Evolutionary conservation across 2,797 vertebrate genomes (phyloP).

Genomic region (Avahi laniger): DNA sequence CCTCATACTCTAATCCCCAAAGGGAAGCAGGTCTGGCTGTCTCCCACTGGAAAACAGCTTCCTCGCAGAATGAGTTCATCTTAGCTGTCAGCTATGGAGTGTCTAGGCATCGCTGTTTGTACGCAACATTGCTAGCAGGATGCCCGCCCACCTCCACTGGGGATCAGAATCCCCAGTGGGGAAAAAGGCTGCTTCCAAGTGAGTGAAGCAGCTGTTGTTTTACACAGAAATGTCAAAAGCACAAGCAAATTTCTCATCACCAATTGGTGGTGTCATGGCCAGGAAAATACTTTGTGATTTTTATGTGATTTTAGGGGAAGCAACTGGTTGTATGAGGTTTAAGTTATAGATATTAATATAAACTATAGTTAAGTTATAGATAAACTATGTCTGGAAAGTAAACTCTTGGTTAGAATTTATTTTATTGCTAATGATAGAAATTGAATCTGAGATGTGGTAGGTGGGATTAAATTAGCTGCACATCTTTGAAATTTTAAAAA

Average conservation of each 20-base stretch:
- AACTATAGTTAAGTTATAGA: neutral
- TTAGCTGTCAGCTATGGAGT: conserved; percentile 71
- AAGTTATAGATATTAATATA: neutral
- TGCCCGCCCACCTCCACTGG: conserved; percentile 74
- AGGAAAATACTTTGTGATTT: conserved; percentile 56
- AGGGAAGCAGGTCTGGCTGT: conserved; percentile 42
- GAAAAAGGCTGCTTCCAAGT: conserved; percentile 63
- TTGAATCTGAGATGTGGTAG: neutral
- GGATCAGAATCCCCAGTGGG: conserved; percentile 64
- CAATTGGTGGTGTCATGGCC: conserved; percentile 74
- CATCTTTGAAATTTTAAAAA: conserved; percentile 6
- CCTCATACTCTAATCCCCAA: conserved; percentile 16
- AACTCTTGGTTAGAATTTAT: neutral
- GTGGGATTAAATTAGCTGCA: neutral
- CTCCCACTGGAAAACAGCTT: conserved; percentile 46
- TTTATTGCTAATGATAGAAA: neutral
- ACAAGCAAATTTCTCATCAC: conserved; percentile 73
- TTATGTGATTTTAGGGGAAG: conserved; percentile 43
- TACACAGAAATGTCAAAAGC: conserved; percentile 76
- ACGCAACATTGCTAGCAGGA: conserved; percentile 62
- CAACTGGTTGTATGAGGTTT: conserved; percentile 38
- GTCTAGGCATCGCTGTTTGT: conserved; percentile 50
- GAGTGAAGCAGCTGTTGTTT: conserved; percentile 77
- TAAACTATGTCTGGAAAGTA: neutral
- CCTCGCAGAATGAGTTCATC: conserved; percentile 64